Conservation (phyloP, 2,888 invertebrate species). For the Halocaridina rubra region DNA sequence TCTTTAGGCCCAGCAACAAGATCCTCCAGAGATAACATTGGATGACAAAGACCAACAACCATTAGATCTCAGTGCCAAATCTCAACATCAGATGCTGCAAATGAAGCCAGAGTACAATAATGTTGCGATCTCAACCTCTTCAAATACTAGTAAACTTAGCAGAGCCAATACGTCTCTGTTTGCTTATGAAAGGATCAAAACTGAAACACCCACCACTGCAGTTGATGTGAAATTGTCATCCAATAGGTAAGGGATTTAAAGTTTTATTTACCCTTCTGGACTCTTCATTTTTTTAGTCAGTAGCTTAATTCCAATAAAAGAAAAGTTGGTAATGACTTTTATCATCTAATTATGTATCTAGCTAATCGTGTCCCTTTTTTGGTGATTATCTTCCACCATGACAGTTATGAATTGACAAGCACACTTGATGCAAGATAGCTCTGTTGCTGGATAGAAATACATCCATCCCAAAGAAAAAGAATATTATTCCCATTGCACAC, state of each 20-base stretch:
- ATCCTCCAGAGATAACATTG: neutral
- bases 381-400: no score
- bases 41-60: slow-evolving; percentile 71
- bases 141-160: neutral
- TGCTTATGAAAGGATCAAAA: slow-evolving; percentile 7
- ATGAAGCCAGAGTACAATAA: slow-evolving; percentile 1
- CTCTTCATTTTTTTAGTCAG: no score
- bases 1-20: slow-evolving; percentile 30
- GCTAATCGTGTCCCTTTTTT: no score
- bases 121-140: neutral
- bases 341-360: no score
- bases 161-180: neutral
- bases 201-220: neutral
- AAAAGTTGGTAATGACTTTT: no score
- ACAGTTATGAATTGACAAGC: no score
- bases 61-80: slow-evolving; percentile 86
- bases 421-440: no score
- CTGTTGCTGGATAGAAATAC: no score
- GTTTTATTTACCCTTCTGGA: no score
- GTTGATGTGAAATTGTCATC: slow-evolving; percentile 4
- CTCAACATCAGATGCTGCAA: slow-evolving; percentile 66
- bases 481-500: no score
- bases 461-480: no score
- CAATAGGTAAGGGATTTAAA: slow-evolving; percentile 23
- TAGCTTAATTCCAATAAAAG: no score